Conservation (phyloP, 2,113 vertebrate species). For the Apistogramma diplotaenia region DNA sequence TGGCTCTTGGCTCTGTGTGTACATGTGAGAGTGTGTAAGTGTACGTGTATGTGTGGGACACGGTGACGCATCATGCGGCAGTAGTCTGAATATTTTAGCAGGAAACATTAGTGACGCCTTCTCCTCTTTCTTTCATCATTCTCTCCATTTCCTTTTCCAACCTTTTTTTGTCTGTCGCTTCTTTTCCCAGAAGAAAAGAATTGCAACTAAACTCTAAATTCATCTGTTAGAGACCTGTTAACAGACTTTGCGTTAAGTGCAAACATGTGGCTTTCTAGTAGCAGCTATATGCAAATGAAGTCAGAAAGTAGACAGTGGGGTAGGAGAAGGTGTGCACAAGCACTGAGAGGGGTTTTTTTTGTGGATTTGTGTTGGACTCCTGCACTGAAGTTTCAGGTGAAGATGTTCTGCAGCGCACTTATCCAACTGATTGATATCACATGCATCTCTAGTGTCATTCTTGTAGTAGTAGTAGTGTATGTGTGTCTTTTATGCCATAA, state of each 20-base stretch:
- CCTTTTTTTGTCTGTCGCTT: conserved; percentile 14
- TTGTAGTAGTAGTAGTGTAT: neutral
- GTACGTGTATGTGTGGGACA: conserved; percentile 49
- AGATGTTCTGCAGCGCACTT: neutral
- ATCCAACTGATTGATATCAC: neutral
- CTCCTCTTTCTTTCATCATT: conserved; percentile 59
- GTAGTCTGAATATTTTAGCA: conserved; percentile 72
- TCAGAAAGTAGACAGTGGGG: conserved; percentile 17
- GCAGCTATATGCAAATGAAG: conserved; percentile 28
- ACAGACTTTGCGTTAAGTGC: conserved; percentile 10
- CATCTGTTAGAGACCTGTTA: neutral
- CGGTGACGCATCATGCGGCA: conserved; percentile 71
- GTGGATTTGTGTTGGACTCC: neutral
- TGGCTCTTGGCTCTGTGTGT: conserved; percentile 20
- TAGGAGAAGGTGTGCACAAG: neutral
- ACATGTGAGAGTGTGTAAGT: conserved; percentile 30
- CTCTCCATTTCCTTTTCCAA: conserved; percentile 16
- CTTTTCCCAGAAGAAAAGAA: neutral
- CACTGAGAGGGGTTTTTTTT: neutral
- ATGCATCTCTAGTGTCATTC: conserved; percentile 1
- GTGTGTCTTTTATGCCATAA: neutral
- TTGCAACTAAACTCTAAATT: neutral
- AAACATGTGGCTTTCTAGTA: conserved; percentile 23
- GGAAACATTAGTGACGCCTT: conserved; percentile 72
- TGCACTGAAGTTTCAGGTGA: neutral